A percentile compares a stretch with the other conserved stretches of the same genome.
Evolutionary conservation across 2,888 invertebrate species (phyloP).

Genomic region (Oscheius onirici): DNA sequence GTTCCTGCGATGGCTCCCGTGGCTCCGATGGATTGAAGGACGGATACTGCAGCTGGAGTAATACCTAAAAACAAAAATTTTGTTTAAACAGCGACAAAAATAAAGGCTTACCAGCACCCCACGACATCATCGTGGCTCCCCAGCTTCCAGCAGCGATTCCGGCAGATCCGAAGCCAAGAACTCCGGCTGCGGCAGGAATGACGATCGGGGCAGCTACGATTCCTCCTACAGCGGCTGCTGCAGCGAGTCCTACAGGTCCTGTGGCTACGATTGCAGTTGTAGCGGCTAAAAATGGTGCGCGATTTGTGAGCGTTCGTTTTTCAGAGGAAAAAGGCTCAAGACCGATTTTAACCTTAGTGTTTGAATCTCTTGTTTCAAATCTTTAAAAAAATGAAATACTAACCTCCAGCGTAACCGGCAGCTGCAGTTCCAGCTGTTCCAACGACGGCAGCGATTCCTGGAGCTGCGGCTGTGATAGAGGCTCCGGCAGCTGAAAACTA

Average conservation of each 20-base stretch:
- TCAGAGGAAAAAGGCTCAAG: too few relatives aligned
- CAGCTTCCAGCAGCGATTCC: not conserved
- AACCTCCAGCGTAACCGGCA: not conserved
- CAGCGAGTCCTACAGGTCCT: not conserved
- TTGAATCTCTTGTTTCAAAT: too few relatives aligned
- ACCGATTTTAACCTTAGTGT: too few relatives aligned
- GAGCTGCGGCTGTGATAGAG: not conserved
- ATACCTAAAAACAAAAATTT: not conserved
- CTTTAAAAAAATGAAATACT: too few relatives aligned
- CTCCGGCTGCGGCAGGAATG: conserved; percentile 19
- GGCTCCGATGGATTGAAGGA: not conserved
- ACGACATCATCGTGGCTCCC: conserved; percentile 2
- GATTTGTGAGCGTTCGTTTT: too few relatives aligned
- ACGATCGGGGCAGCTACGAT: not conserved
- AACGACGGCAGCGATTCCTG: not conserved
- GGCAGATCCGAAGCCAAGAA: not conserved
- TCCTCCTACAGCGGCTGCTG: not conserved
- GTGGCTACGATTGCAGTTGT: too few relatives aligned
- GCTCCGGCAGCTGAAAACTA: not conserved
- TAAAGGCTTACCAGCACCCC: not conserved
- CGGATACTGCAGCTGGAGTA: not conserved
- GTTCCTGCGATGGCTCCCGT: not conserved
- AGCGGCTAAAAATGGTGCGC: too few relatives aligned
- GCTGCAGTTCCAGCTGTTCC: not conserved
- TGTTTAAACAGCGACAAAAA: not conserved